Percentiles rank a stretch among this genome's conserved stretches.
Evolutionary conservation across 2,888 invertebrate genomes (phyloP).

Genomic region (Phanerotoma sp.): DNA sequence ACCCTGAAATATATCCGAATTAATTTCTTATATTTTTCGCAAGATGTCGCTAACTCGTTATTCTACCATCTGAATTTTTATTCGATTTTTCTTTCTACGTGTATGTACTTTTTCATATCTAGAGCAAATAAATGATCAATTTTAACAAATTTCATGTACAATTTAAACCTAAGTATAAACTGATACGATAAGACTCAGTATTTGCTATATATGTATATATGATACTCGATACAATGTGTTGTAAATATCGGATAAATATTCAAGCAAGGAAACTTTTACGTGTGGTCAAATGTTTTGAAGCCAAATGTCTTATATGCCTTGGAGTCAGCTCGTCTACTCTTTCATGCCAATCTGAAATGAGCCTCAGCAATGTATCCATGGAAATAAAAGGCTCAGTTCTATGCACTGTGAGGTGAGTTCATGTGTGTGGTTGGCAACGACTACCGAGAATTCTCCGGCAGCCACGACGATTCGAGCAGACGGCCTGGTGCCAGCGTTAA

Average conservation of each 20-base stretch:
- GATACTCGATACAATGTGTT: neutral
- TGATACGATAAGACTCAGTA: too few relatives aligned
- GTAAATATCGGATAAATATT: too few relatives aligned
- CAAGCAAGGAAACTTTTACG: neutral
- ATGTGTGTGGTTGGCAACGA: conserved; percentile 23
- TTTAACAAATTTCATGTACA: neutral
- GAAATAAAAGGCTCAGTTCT: conserved; percentile 22
- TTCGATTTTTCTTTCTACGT: too few relatives aligned
- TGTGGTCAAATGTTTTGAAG: neutral
- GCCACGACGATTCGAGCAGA: conserved; percentile 45
- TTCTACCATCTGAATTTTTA: too few relatives aligned
- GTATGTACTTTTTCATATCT: too few relatives aligned
- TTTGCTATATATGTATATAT: too few relatives aligned
- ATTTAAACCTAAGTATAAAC: too few relatives aligned
- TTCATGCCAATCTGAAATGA: conserved; percentile 2
- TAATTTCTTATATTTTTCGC: too few relatives aligned
- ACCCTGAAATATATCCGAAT: too few relatives aligned
- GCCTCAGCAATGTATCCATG: conserved; percentile 15
- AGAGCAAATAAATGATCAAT: neutral
- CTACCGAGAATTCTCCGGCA: conserved; percentile 10
- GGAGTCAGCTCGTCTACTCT: conserved; percentile 4
- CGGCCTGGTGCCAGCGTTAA: conserved; percentile 53
- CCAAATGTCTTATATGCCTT: neutral
- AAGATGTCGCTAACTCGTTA: too few relatives aligned
- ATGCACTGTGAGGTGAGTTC: conserved; percentile 9